Conservation (phyloP, 2,797 vertebrate genomes). For the Menidia menidia region DNA sequence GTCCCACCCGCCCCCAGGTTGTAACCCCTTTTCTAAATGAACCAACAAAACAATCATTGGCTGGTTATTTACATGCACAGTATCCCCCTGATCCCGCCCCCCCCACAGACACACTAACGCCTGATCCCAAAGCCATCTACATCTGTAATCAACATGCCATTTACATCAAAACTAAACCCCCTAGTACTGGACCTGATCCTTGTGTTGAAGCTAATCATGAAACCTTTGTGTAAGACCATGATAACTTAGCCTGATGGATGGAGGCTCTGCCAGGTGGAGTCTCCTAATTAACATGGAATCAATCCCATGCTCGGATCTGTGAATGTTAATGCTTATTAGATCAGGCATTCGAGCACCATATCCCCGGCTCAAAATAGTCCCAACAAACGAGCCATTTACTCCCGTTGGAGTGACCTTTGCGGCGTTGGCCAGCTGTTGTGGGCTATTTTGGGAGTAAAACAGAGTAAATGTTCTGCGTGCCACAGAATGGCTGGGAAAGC, state of each 20-base stretch:
- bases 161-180: slow-evolving; percentile 39
- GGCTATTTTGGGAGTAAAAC: background rate
- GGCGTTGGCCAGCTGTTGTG: slow-evolving; percentile 10
- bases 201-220: background rate
- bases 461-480: background rate
- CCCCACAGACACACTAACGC: slow-evolving; percentile 70
- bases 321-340: slow-evolving; percentile 20
- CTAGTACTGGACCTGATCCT: background rate
- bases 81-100: slow-evolving; percentile 44
- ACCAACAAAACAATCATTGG: slow-evolving; percentile 79
- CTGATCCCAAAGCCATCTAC: slow-evolving; percentile 77
- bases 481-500: background rate
- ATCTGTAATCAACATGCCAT: slow-evolving; percentile 39
- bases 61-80: slow-evolving; percentile 84
- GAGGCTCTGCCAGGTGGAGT: background rate
- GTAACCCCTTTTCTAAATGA: slow-evolving; percentile 65
- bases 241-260: background rate
- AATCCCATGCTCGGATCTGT: background rate
- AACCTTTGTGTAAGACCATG: too few species aligned
- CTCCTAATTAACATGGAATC: slow-evolving; percentile 21
- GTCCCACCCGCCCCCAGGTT: slow-evolving; percentile 42
- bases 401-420: slow-evolving; percentile 1
- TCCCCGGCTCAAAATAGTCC: slow-evolving; percentile 10
- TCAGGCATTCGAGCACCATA: background rate
- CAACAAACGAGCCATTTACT: slow-evolving; percentile 7